Percentiles rank a stretch among this genome's conserved stretches.
Conservation (phyloP, 1,140 invertebrate species). For the Drosophila punjabiensis region DNA sequence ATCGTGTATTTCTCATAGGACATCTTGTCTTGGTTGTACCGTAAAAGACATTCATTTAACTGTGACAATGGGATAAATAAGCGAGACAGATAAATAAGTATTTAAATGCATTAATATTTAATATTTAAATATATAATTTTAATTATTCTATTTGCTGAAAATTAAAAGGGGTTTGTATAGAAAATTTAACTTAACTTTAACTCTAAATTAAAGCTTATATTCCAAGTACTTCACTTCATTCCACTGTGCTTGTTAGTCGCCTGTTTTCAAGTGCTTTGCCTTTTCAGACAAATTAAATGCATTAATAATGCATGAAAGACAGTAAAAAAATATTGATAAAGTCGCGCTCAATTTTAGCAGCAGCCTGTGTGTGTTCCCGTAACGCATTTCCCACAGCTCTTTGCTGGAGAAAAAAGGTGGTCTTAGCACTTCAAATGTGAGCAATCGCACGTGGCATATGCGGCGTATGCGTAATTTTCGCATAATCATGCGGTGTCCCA, state of each 20-base stretch:
- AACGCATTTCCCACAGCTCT: conserved; percentile 34
- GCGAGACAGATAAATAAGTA: background rate
- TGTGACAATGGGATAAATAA: conserved; percentile 11
- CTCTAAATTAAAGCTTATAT: background rate
- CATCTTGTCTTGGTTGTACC: conserved; percentile 57
- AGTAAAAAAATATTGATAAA: conserved; percentile 73
- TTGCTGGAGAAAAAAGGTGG: conserved; percentile 19
- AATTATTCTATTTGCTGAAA: too few relatives aligned
- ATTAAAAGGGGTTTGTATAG: too few relatives aligned
- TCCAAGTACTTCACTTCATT: background rate
- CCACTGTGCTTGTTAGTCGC: conserved; percentile 39
- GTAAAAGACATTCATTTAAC: conserved; percentile 36
- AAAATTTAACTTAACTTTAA: background rate
- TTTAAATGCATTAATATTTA: background rate
- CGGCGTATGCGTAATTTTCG: conserved; percentile 78
- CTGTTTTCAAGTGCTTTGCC: conserved; percentile 42
- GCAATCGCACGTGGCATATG: conserved; percentile 69
- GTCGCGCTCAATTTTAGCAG: conserved; percentile 43
- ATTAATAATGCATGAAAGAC: conserved; percentile 73
- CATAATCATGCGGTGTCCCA: conserved; percentile 73
- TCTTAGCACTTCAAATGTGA: conserved; percentile 76
- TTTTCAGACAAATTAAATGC: conserved; percentile 79
- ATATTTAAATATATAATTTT: too few relatives aligned
- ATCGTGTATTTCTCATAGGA: conserved; percentile 57
- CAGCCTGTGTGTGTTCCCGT: conserved; percentile 8